These are phyloP conservation scores for Molossus molossus DNA, from an alignment of 2,797 vertebrate genomes.

Conservation along the genomic window DNA sequence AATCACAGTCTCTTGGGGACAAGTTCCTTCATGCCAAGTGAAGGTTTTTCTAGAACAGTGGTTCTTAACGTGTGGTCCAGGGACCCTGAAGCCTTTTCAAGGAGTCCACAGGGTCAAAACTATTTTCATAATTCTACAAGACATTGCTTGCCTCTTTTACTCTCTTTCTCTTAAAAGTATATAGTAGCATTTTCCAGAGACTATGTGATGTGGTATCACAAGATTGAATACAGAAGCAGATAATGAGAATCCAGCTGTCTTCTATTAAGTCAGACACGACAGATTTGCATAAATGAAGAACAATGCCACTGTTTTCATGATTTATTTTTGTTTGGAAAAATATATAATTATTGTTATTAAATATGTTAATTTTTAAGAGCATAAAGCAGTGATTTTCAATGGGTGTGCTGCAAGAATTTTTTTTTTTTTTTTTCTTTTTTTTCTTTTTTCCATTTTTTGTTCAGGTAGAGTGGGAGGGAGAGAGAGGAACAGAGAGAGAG, in stretches of 20 bases:
- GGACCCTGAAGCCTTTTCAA: background rate
- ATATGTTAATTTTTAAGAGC: background rate
- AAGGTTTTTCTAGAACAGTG: background rate
- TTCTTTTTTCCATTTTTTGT: too few species aligned
- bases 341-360: slow-evolving; percentile 59
- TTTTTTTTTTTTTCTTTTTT: too few species aligned
- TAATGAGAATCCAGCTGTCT: background rate
- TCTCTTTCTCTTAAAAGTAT: background rate
- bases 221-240: slow-evolving; percentile 6
- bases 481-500: too few species aligned
- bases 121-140: slow-evolving; percentile 16
- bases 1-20: background rate
- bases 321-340: slow-evolving; percentile 31
- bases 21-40: background rate
- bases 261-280: slow-evolving; percentile 17
- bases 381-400: background rate
- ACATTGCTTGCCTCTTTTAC: background rate
- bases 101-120: background rate
- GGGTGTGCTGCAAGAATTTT: background rate
- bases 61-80: slow-evolving; percentile 3
- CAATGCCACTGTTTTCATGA: background rate
- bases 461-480: background rate
- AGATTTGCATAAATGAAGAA: slow-evolving; percentile 42
- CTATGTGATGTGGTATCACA: background rate
- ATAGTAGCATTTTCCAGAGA: slow-evolving; percentile 11